Conservation (phyloP, 2,797 vertebrate species). For the Gymnocypris eckloni region DNA sequence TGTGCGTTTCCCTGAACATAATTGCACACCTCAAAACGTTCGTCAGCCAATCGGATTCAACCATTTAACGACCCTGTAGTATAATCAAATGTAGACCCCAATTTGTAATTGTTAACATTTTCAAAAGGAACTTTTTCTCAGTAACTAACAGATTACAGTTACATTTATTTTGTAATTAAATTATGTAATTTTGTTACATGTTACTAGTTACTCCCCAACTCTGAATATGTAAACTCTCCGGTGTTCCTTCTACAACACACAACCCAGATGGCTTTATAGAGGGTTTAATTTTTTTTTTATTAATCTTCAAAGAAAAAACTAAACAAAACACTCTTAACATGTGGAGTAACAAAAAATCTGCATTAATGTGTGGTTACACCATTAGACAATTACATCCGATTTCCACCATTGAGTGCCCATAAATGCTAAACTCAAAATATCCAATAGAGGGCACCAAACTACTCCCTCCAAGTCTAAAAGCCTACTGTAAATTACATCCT, state of each 20-base stretch:
- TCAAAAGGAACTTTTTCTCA: too few species aligned
- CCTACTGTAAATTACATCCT: not conserved
- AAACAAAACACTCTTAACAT: not conserved
- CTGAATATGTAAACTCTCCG: not conserved
- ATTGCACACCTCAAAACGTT: too few species aligned
- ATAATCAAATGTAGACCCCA: too few species aligned
- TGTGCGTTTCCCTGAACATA: too few species aligned
- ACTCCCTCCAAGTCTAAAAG: not conserved
- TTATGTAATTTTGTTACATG: too few species aligned
- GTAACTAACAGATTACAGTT: not conserved
- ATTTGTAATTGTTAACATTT: too few species aligned
- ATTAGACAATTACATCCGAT: not conserved
- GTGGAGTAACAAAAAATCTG: not conserved
- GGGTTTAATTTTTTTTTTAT: not conserved
- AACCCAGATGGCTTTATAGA: not conserved
- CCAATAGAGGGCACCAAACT: conserved; percentile 40
- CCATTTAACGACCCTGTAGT: too few species aligned
- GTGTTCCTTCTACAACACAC: not conserved
- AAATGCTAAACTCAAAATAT: not conserved
- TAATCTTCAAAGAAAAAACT: conserved; percentile 6
- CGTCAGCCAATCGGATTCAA: too few species aligned
- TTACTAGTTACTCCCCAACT: not conserved
- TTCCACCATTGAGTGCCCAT: not conserved
- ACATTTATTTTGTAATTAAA: not conserved
- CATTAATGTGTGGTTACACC: not conserved